Evolutionary conservation across 2,888 invertebrate species (phyloP), one percentile per base, ranked within the genome.

Genomic region (Ectropis crepuscularia): DNA sequence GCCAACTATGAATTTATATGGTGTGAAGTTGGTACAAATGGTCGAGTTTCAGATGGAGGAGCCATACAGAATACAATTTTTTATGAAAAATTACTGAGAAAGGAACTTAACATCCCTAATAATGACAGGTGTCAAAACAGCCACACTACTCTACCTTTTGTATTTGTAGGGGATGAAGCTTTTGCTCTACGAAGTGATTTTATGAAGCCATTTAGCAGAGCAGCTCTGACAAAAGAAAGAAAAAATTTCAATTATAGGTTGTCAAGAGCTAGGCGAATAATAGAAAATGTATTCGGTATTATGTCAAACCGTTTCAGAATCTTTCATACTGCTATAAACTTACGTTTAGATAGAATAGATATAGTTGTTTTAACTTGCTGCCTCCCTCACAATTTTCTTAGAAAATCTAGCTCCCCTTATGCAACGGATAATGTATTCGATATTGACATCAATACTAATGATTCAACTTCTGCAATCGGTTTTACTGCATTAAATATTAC

Each of bases 1-100:
- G 64, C 69, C 43, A 67, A 69, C 63, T 69, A 67, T 42, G 64
- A 66, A 64, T 57, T 69, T 58, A 57, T 64, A 57, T 66, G 63
- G 64, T 61, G 58, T 53, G 64, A 69, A 59, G 58, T 51, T 65
- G 67, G 67, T 49, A 59, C 57, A 53, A 68, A 59, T 62, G 67
- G 61, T n/a, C n/a, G n/a, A n/a, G n/a, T n/a, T n/a, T n/a, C n/a
- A n/a, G 63, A 67, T 67, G 57, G 60, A 39, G 63, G 67, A 39
- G 42, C 39, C 51, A 58, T 62, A 39, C 51, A 54, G 45, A 49
- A 66, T 51, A 64, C 58, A 28, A 11, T 55, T 48, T 64, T 64
- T 57, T 53, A 53, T 41, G 38, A 63, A 63, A 63, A 63, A 58
- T 49, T 63, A 10, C 53, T 37, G 38, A 53, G n/a, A 51, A 63